Conservation (phyloP, 1,140 invertebrate genomes). For the Cotesia vestalis region DNA sequence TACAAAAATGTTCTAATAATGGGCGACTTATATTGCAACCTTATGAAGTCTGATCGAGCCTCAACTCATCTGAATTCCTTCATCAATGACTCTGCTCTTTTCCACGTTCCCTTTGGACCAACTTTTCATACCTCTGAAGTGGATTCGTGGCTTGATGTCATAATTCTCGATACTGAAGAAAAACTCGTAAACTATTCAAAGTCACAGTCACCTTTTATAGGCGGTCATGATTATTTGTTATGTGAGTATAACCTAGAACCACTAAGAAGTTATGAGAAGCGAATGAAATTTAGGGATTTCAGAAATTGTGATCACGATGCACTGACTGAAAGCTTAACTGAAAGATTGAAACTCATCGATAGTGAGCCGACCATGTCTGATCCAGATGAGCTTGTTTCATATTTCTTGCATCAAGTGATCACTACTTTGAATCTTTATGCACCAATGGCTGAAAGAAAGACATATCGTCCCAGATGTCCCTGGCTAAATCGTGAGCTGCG, state of each 20-base stretch:
- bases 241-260: background rate
- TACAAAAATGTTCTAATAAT: background rate
- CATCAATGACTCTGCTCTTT: background rate
- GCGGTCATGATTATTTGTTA: background rate
- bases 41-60: background rate
- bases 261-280: background rate
- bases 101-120: background rate
- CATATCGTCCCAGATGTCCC: background rate
- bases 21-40: too few species aligned
- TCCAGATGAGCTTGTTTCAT: background rate
- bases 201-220: background rate
- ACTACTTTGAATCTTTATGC: background rate
- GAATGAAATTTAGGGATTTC: background rate
- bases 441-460: background rate
- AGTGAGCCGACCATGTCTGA: background rate
- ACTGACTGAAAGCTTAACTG: background rate
- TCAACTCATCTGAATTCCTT: conserved; percentile 1
- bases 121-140: background rate
- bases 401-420: background rate
- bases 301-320: background rate
- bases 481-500: background rate
- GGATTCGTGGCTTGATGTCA: background rate
- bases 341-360: background rate
- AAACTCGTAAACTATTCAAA: background rate
- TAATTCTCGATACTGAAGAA: background rate